Base-by-base conservation (phyloP, 1,140 invertebrate species). In the Oncopodura yosiiana region DNA sequence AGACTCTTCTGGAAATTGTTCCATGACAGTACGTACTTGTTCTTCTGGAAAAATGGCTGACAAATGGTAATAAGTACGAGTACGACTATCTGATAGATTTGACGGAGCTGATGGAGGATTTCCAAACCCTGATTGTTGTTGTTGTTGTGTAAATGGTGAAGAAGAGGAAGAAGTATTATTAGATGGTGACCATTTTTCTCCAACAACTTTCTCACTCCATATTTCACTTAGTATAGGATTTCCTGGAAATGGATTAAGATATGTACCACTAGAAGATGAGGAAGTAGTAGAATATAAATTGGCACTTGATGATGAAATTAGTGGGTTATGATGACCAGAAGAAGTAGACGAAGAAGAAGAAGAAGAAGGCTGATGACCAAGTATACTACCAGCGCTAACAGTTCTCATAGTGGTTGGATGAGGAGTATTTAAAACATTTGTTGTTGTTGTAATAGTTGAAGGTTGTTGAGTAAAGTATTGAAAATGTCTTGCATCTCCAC, bases 21-120 rank as follows among this genome's bases (percentile, higher is more conserved):
- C 77, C 84, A 94, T 86, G 0, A 84, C 88, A 26, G 82, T 77
- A 23, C 79, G 77, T 1, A 95, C 90, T 68, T 90, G 84, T 53
- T 87, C 82, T 66, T 89, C 84, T 0, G 89, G 87, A 69, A 94
- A 94, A 32, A 94, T 81, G 32, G 81, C 84, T 9, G 84, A 78
- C 27, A 94, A 71, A 68, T 93, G 87, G 69, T 86, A 91, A 66
- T 87, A 87, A 53, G 91, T 70, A 55, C 80, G 76, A 23, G 80
- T 74, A 3, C 87, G 75, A 51, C 26, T n/a, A 21, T 54, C 46
- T n/a, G n/a, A n/a, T n/a, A n/a, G n/a, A 34, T 56, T 37, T 43
- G 58, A 61, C 67, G 43, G 52, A 38, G 46, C 44, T 14, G 49
- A 29, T 41, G 56, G 30, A 9, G 65, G 41, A 0, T 64, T 54